phyloP scores from a whole-genome alignment of 2,797 vertebrate species.

The Poeciliopsis turneri region DNA sequence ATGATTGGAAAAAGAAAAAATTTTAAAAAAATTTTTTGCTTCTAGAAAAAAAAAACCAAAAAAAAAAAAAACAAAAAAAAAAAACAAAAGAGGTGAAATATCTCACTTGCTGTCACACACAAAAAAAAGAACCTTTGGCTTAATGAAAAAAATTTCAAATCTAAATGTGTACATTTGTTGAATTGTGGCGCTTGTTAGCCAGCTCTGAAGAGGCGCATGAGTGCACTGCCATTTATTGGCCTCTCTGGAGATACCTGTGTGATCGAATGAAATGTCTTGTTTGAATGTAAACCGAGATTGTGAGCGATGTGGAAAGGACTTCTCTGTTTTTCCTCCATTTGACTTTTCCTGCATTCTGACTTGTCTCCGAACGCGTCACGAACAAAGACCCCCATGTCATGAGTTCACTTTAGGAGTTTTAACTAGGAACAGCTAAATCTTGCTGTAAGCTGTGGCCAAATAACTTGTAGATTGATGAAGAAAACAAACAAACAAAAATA shows the following conservation, averaged over 20 bases:
- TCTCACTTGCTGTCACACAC: neutral
- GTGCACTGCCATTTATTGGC: neutral
- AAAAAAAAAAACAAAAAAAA: too few relatives aligned
- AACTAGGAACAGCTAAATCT: neutral
- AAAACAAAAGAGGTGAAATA: neutral
- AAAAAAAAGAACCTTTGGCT: neutral
- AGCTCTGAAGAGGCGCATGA: neutral
- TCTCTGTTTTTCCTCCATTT: neutral
- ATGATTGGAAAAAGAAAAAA: too few relatives aligned
- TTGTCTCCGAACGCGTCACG: neutral
- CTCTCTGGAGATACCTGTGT: neutral
- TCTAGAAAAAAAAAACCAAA: too few relatives aligned
- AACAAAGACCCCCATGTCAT: neutral
- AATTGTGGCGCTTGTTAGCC: neutral
- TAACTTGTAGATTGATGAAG: slow-evolving; percentile 2
- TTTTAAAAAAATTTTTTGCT: too few relatives aligned
- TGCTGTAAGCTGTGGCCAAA: neutral
- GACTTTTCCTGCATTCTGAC: neutral
- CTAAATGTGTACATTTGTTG: neutral
- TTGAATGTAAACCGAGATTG: neutral
- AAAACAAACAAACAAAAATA: neutral
- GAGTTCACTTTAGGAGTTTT: neutral
- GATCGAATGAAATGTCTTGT: neutral
- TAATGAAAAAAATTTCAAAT: neutral
- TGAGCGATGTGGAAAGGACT: neutral